phyloP scores from a whole-genome alignment of 2,888 invertebrate genomes.

The Incurvaria masculella region DNA sequence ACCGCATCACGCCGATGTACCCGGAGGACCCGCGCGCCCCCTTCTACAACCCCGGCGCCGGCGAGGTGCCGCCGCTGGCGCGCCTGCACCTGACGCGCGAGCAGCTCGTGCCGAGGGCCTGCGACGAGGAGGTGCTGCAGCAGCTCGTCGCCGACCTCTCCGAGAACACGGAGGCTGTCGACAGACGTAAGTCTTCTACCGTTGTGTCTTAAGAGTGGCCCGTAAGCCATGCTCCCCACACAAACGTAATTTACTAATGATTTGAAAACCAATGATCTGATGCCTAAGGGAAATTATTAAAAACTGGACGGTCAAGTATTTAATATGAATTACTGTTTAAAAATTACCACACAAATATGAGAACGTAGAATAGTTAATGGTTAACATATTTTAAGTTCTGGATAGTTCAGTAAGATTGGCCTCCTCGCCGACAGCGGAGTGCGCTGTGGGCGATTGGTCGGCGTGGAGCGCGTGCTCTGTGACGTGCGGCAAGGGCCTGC shows the following conservation, averaged over 20 bases:
- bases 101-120: constrained; percentile 69
- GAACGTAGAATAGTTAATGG: too few relatives aligned
- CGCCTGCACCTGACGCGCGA: constrained; percentile 72
- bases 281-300: too few relatives aligned
- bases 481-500: constrained; percentile 82
- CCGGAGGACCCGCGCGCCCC: constrained; percentile 91
- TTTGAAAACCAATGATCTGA: too few relatives aligned
- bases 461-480: constrained; percentile 81
- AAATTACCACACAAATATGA: too few relatives aligned
- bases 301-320: too few relatives aligned
- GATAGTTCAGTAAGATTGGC: not conserved
- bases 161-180: constrained; percentile 66
- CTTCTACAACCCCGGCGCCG: constrained; percentile 74
- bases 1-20: constrained; percentile 83
- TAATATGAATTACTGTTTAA: too few relatives aligned
- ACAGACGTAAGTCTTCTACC: constrained; percentile 57
- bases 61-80: constrained; percentile 81
- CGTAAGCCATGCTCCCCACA: too few relatives aligned
- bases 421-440: constrained; percentile 65
- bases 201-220: too few relatives aligned
- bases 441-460: constrained; percentile 72
- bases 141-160: constrained; percentile 59
- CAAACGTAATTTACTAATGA: too few relatives aligned
- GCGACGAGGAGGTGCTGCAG: constrained; percentile 62
- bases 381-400: too few relatives aligned